A percentile compares a stretch with the other conserved stretches of the same genome.
Evolutionary conservation across 1,140 invertebrate species (phyloP).

Genomic region (Neomicropteryx cornuta): DNA sequence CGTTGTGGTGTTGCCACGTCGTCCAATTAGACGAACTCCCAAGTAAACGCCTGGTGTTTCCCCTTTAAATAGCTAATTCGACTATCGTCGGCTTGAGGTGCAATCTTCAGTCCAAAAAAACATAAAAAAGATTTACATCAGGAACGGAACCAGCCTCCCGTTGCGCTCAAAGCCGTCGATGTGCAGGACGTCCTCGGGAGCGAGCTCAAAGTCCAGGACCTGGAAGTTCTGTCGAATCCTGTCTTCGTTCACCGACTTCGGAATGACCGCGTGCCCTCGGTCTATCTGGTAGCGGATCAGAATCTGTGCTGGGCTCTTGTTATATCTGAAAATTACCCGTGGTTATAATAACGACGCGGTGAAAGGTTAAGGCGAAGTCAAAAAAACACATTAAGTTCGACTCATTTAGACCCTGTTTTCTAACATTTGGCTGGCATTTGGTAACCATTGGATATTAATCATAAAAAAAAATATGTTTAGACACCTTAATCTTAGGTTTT

Average conservation of each 20-base stretch:
- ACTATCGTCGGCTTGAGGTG: constrained; percentile 22
- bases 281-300: constrained; percentile 38
- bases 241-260: constrained; percentile 49
- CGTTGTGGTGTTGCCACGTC: no score
- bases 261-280: constrained; percentile 36
- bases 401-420: no score
- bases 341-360: no score
- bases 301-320: no score
- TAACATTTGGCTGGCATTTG: no score
- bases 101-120: constrained; percentile 1
- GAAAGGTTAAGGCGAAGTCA: no score
- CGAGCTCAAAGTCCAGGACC: constrained; percentile 58
- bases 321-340: no score
- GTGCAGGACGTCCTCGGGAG: constrained; percentile 38
- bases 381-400: no score
- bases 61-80: neutral
- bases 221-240: constrained; percentile 58
- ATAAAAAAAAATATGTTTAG: no score
- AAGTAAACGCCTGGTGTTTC: neutral
- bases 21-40: neutral
- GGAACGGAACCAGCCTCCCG: constrained; percentile 27
- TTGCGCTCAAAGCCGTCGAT: constrained; percentile 34
- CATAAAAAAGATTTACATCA: constrained; percentile 20
- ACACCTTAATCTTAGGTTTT: no score
- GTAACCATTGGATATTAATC: no score